phyloP scores from a whole-genome alignment of 2,113 vertebrate species.

The Cyprinodon tularosa region DNA sequence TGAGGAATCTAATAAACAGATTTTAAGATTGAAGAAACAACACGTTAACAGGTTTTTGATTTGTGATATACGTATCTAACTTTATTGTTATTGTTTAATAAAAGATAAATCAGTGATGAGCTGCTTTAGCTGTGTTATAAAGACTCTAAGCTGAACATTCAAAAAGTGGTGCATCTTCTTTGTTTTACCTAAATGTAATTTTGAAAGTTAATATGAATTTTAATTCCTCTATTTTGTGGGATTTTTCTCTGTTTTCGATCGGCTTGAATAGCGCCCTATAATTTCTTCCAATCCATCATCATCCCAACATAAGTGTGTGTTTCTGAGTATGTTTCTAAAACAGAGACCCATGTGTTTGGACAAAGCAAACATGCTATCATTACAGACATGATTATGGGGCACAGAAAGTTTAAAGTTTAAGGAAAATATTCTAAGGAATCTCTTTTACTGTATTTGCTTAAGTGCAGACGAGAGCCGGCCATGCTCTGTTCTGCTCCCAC shows the following conservation, averaged over 20 bases:
- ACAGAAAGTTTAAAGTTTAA: conserved; percentile 77
- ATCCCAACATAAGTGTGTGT: conserved; percentile 32
- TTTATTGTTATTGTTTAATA: no score
- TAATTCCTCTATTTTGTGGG: conserved; percentile 38
- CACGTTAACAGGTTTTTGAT: neutral
- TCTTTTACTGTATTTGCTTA: conserved; percentile 66
- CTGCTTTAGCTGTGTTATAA: neutral
- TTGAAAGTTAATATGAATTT: conserved; percentile 15
- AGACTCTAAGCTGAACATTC: neutral
- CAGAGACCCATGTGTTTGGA: conserved; percentile 67
- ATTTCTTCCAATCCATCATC: conserved; percentile 63
- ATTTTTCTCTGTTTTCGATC: conserved; percentile 29
- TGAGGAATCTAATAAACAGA: no score
- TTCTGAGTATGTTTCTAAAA: conserved; percentile 52
- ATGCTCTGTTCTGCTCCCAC: conserved; percentile 57
- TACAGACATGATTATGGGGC: conserved; percentile 78
- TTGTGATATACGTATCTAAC: no score
- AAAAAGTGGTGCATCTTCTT: neutral
- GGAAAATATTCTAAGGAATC: conserved; percentile 74
- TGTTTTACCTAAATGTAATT: no score
- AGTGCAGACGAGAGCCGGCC: conserved; percentile 48
- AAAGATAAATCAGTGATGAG: neutral
- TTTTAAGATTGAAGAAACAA: no score
- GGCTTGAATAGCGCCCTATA: conserved; percentile 43
- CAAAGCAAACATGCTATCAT: conserved; percentile 72